Evolutionary conservation across 2,797 vertebrate genomes (phyloP).

Genomic region (Leptodactylus fallax): DNA sequence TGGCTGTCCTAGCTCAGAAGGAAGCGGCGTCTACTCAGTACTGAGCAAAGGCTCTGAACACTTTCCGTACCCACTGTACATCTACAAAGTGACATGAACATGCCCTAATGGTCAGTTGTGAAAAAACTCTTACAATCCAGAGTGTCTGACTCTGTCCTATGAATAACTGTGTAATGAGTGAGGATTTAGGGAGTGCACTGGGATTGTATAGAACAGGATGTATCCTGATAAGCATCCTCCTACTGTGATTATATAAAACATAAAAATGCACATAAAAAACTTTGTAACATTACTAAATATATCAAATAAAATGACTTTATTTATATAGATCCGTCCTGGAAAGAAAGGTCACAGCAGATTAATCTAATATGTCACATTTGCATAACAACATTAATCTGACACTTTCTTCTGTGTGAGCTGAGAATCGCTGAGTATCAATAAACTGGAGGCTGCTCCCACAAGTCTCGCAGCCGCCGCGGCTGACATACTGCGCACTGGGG

Average conservation of each 20-base stretch:
- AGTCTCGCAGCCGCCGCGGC: neutral
- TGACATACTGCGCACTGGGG: slow-evolving; percentile 18
- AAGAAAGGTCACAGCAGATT: slow-evolving; percentile 48
- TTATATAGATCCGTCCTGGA: slow-evolving; percentile 30
- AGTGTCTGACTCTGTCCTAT: too few species aligned
- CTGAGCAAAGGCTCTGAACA: too few species aligned
- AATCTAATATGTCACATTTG: slow-evolving; percentile 53
- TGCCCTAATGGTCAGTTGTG: too few species aligned
- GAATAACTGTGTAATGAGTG: neutral
- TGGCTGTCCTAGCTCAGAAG: too few species aligned
- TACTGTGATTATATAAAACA: slow-evolving; percentile 24
- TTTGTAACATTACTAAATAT: slow-evolving; percentile 32
- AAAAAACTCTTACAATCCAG: neutral
- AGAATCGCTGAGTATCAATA: slow-evolving; percentile 26
- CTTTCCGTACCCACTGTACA: too few species aligned
- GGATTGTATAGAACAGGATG: neutral
- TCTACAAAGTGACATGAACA: too few species aligned
- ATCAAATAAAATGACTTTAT: slow-evolving; percentile 26
- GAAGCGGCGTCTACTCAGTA: too few species aligned
- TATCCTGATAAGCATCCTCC: neutral
- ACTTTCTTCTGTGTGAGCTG: neutral
- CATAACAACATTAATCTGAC: slow-evolving; percentile 49
- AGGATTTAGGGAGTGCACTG: neutral
- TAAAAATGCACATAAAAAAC: slow-evolving; percentile 43
- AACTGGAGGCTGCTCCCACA: neutral